These are phyloP conservation scores for Leptopilina myrica DNA, from an alignment of 2,888 invertebrate genomes.

Conservation along the genomic window DNA sequence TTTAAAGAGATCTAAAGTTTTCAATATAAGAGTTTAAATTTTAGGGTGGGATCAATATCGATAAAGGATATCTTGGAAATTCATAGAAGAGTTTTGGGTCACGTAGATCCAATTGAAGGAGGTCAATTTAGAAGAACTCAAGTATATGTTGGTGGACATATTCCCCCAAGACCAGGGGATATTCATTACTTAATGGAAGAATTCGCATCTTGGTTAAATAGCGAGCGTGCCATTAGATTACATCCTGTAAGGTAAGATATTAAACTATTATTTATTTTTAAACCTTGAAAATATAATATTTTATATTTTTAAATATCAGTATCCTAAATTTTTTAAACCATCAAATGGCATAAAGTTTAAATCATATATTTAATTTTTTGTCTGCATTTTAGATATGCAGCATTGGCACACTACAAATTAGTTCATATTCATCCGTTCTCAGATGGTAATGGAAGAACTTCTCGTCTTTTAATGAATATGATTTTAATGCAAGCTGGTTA, in stretches of 20 bases:
- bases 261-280: neutral
- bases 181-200: conserved; percentile 90
- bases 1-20: neutral
- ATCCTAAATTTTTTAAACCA: too few relatives aligned
- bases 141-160: conserved; percentile 96
- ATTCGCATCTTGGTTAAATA: conserved; percentile 95
- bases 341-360: too few relatives aligned
- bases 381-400: conserved; percentile 86
- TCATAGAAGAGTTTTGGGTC: conserved; percentile 94
- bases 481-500: conserved; percentile 96
- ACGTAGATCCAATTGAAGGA: conserved; percentile 94
- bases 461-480: conserved; percentile 96
- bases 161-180: conserved; percentile 92
- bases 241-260: conserved; percentile 88
- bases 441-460: conserved; percentile 98
- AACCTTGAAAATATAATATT: too few relatives aligned
- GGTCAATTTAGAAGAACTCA: conserved; percentile 93
- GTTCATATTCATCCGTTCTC: conserved; percentile 98
- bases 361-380: neutral
- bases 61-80: conserved; percentile 94
- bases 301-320: too few relatives aligned
- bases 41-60: conserved; percentile 85
- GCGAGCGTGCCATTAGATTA: conserved; percentile 89
- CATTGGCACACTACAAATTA: conserved; percentile 96
- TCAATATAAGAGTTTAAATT: neutral